These are phyloP conservation scores for Latrodectus elegans DNA, from an alignment of 2,888 invertebrate species.

Conservation along the genomic window DNA sequence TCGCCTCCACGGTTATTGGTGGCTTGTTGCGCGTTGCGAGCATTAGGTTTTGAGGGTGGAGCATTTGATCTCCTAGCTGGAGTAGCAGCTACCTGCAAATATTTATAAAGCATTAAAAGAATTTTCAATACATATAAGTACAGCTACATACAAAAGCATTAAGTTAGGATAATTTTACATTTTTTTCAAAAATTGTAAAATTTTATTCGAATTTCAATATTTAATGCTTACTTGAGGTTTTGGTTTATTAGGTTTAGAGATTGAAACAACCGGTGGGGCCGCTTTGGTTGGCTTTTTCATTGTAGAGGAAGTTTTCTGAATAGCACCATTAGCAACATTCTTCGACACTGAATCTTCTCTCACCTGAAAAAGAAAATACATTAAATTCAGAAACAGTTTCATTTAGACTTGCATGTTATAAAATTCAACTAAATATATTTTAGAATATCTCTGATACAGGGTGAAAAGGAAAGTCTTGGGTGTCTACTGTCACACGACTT, in stretches of 20 bases:
- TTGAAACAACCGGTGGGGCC: not conserved
- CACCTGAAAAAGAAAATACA: constrained; percentile 13
- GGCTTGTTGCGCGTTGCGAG: not conserved
- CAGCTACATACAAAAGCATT: too few species aligned
- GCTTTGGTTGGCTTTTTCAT: not conserved
- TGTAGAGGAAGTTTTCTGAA: constrained; percentile 29
- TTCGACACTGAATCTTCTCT: constrained; percentile 27
- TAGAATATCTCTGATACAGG: too few species aligned
- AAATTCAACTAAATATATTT: too few species aligned
- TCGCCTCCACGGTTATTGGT: not conserved
- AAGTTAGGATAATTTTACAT: too few species aligned
- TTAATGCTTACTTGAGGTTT: constrained; percentile 25
- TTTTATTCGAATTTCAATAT: not conserved
- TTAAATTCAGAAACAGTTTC: too few species aligned
- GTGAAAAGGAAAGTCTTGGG: too few species aligned
- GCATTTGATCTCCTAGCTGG: not conserved
- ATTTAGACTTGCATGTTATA: too few species aligned
- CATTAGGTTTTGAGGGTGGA: not conserved
- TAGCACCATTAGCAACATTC: constrained; percentile 22
- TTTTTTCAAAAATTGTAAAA: too few species aligned
- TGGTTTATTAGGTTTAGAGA: constrained; percentile 18
- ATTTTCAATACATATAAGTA: too few species aligned
- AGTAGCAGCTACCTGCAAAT: constrained; percentile 13
- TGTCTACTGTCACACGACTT: too few species aligned
- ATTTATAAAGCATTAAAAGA: too few species aligned